Base-by-base conservation (phyloP, 2,113 vertebrate genomes). In the Neofelis nebulosa region DNA sequence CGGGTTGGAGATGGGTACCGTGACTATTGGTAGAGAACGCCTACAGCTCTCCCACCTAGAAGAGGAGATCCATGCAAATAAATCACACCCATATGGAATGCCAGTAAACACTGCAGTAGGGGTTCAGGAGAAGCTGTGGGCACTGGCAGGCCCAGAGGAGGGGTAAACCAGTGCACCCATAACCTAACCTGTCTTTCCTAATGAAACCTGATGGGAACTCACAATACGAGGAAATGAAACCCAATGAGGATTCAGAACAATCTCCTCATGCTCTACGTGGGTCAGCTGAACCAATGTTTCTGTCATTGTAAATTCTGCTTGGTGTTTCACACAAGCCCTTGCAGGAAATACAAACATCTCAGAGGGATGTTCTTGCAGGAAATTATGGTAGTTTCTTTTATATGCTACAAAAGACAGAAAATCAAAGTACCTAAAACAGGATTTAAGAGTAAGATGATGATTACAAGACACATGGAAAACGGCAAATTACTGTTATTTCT, bases 371-470 rank as follows among this genome's bases (percentile, higher is more conserved):
- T 82, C 61, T 85, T 82, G 88, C 7, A 65, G 69, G 57, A 76
- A 94, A 85, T 92, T 71, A 92, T 79, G 94, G 87, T 73, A 52
- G 93, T 38, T 68, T 94, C 91, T 38, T 94, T 85, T 25, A 90
- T 1, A 11, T 74, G 87, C 52, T 66, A 8, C 21, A 16, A 82
- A 19, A 85, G 61, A 81, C 5, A 90, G 69, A 91, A 87, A 79
- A 97, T n/a, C 21, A 71, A 92, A 83, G 71, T 36, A 48, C 6
- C 79, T 95, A 89, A 96, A 89, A 31, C 89, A 94, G 92, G 31
- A 92, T 31, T 89, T 69, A 52, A 71, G 65, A 41, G 29, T 84
- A 76, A 86, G 25, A 84, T 61, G 41, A 89, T 23, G 50, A 96
- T 86, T 94, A 25, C 13, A 94, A 92, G 27, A 63, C 4, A 65